Base-by-base conservation (phyloP, 2,113 vertebrate genomes). In the Glaucomys volans region DNA sequence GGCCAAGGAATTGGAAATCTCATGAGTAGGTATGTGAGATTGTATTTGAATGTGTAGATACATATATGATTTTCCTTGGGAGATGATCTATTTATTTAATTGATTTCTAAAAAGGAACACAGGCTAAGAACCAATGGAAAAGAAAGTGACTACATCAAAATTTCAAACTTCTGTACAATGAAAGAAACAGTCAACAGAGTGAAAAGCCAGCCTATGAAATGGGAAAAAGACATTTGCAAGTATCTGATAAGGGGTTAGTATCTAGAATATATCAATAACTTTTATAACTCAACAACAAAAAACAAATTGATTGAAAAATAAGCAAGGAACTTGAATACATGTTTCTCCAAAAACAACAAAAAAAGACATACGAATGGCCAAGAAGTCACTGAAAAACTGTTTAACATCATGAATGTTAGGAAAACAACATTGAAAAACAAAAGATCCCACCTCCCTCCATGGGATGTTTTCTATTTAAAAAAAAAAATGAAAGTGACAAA, bases 1-100 rank as follows among this genome's bases (percentile, higher is more conserved):
- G 67, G n/a, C 28, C 37, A 86, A 5, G 28, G 28, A 83, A 52
- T 74, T 22, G 35, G 37, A 44, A 66, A 64, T 32, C 13, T 87
- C 72, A 71, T 26, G 47, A 84, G 6, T 66, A 22, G 4, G 12
- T 18, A 71, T 40, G 22, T 50, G 13, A 76, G 4, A 74, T 40
- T 76, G 75, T n/a, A 74, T 69, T 76, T 64, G 37, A 96, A 66
- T 82, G 57, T 59, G 22, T 59, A 59, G 24, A 59, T 52, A 4
- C 69, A 14, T 74, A 42, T 62, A 42, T 92, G 77, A 11, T 28
- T 87, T 93, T 87, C 50, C 50, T 76, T 50, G 17, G 13, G 42
- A 89, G 16, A 92, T 44, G 26, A 11, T 72, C n/a, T 96, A 0
- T 89, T 71, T 64, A 76, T 86, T 85, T 88, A 84, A 88, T 64